Base-by-base conservation (phyloP, 2,888 invertebrate genomes). In the Volucella inflata region DNA sequence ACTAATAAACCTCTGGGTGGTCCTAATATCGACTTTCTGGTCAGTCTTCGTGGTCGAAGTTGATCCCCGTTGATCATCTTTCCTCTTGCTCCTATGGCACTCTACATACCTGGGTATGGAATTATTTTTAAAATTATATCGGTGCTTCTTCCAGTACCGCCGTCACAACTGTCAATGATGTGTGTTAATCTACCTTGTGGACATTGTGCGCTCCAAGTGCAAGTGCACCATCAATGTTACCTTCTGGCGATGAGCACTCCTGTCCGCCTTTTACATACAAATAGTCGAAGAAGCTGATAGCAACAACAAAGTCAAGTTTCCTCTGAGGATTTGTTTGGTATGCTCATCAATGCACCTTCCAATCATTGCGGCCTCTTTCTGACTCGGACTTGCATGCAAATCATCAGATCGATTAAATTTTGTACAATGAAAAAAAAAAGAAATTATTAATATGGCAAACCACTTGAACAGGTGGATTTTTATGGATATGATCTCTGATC, bases 1-100 rank as follows among this genome's bases (percentile, higher is more conserved):
- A 76, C 76, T 76, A 85, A 76, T 72, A 81, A 81, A 68, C 75
- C 81, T 38, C 81, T 85, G 84, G 84, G 84, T 85, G 84, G 84
- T 71, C 84, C 76, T 42, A 65, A 67, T 75, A 71, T 60, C 79
- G 53, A 50, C 40, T 60, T 30, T 30, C 67, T 80, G 62, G 67
- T 55, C 67, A 51, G 50, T 46, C 64, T 46, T 42, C 64, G 51
- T 75, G 70, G 65, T 67, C 60, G 65, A 59, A 53, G 65, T 16
- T 55, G 65, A 51, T 70, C 57, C 36, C 55, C 40, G 67, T 42
- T 62, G 57, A 44, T 46, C 81, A 76, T 40, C 62, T 51, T 30
- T 55, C 60, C 72, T 72, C 60, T 55, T 59, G 76, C 72, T 75
- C 75, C 62, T 70, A 55, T 51, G 46, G 42, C 48, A 16, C 38